Base-by-base conservation (phyloP, 2,888 invertebrate genomes). In the Sarcophaga variegata region DNA sequence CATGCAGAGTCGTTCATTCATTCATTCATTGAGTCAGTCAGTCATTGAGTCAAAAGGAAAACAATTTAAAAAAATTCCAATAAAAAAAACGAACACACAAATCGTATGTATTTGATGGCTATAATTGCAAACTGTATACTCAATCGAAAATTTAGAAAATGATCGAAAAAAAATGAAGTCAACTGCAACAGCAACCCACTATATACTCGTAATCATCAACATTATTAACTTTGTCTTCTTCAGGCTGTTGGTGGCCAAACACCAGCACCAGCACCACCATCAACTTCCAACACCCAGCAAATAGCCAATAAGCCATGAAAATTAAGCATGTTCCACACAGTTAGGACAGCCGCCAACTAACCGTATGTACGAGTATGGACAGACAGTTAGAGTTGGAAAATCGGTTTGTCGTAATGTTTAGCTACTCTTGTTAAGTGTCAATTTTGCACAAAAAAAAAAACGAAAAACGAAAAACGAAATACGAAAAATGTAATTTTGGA, bases 341-440 rank as follows among this genome's bases (percentile, higher is more conserved):
- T 14, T 54, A 69, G 25, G 37, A 67, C 47, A 77, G 45, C 69
- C 72, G 12, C 72, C 72, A 81, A 54, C 79, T 27, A 75, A 49
- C 8, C n/a, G 17, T 20, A 71, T 27, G 0, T 37, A 27, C 3
- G 4, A 3, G 27, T 27, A 37, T 37, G 37, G 37, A 37, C 37
- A 37, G 37, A 37, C 37, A 37, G n/a, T 54, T 20, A 59, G 27
- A 37, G 37, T 37, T 10, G 59, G 60, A 27, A 76, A 64, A 78
- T 74, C 78, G 49, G 63, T 63, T 74, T 78, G 78, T 85, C 74
- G 74, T 64, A 78, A 70, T 78, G 70, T 82, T 81, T 74, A 74
- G 63, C 85, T 82, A 37, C 37, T 54, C 54, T 54, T 82, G 85
- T 85, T 85, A 82, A 85, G 85, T 85, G 85, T 85, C 85, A 85